A percentile compares a stretch with the other conserved stretches of the same genome.
Conservation (phyloP, 2,113 vertebrate genomes). For the Urocitellus parryii region DNA sequence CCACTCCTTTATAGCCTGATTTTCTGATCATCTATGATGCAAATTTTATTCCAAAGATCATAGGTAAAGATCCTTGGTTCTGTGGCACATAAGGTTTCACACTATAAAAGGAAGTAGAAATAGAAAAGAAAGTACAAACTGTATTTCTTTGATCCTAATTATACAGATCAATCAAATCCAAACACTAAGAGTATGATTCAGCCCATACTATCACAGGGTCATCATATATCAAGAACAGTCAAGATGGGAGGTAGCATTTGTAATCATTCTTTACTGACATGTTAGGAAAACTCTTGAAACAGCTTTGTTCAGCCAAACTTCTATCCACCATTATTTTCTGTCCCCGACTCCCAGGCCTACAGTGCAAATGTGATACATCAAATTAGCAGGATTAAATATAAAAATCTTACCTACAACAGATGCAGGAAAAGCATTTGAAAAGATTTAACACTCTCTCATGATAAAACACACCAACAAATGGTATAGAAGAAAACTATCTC, state of each 20-base stretch:
- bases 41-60: not conserved
- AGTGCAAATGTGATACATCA: not conserved
- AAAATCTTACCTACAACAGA: not conserved
- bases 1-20: not conserved
- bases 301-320: not conserved
- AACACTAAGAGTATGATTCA: not conserved
- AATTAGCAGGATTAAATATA: not conserved
- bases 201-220: not conserved
- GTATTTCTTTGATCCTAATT: not conserved
- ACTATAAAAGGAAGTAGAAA: slow-evolving; percentile 27
- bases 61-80: not conserved
- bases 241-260: not conserved
- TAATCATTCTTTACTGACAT: not conserved
- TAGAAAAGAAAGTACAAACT: not conserved
- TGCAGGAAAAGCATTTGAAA: not conserved
- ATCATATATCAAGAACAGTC: not conserved
- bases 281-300: slow-evolving; percentile 12
- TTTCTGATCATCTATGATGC: not conserved
- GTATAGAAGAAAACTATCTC: not conserved
- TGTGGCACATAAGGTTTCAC: not conserved
- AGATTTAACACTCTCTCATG: not conserved
- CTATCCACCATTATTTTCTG: not conserved
- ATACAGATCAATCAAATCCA: slow-evolving; percentile 4
- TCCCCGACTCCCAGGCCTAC: not conserved
- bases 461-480: not conserved